phyloP scores from a whole-genome alignment of 2,797 vertebrate genomes.

The Sebastes oblongus region DNA sequence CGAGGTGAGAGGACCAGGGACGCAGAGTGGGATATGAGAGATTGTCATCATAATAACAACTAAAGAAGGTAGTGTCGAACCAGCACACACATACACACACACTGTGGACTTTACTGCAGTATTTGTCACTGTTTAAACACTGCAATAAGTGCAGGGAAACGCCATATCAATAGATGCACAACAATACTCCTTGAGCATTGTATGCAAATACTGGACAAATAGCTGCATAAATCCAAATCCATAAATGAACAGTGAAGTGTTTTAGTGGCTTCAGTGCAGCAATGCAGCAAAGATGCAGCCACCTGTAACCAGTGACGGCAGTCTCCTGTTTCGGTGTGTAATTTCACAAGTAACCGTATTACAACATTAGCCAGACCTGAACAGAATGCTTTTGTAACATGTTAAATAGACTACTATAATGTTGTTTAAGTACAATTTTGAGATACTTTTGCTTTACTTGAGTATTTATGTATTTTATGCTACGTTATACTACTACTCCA shows the following conservation, averaged over 20 bases:
- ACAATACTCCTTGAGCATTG: neutral
- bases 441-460: neutral
- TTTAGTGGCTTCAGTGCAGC: conserved; percentile 30
- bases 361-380: neutral
- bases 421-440: neutral
- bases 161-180: neutral
- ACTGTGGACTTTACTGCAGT: conserved; percentile 21
- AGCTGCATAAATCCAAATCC: neutral
- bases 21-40: conserved; percentile 23
- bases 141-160: neutral
- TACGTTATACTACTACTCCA: neutral
- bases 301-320: conserved; percentile 2
- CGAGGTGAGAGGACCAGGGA: conserved; percentile 20
- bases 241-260: neutral
- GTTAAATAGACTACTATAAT: neutral
- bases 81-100: neutral
- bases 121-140: conserved; percentile 22
- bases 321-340: neutral
- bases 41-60: conserved; percentile 21
- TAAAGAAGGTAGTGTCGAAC: neutral
- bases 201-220: neutral
- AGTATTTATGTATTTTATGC: neutral
- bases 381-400: neutral
- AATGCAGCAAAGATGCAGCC: conserved; percentile 37
- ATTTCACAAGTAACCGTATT: neutral